Conservation (phyloP, 2,797 vertebrate species). For the Sebastes vulpes region DNA sequence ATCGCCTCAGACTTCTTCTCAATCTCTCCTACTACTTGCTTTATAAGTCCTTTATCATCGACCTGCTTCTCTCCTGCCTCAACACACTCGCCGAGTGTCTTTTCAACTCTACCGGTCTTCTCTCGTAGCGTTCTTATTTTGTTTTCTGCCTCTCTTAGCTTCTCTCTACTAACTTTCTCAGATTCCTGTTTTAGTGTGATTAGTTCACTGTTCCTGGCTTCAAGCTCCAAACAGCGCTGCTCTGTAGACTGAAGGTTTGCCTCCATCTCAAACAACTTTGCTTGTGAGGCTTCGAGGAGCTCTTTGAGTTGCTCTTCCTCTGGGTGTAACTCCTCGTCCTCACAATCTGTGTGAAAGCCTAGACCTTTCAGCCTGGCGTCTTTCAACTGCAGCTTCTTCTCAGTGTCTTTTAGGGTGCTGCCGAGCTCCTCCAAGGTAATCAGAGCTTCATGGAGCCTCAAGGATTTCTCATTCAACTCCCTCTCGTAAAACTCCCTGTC, state of each 20-base stretch:
- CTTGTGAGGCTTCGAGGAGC: slow-evolving; percentile 71
- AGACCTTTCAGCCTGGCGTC: slow-evolving; percentile 87
- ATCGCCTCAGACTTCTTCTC: slow-evolving; percentile 81
- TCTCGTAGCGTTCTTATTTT: slow-evolving; percentile 66
- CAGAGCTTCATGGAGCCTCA: slow-evolving; percentile 86
- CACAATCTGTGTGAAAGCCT: slow-evolving; percentile 81
- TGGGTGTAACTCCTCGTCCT: slow-evolving; percentile 50
- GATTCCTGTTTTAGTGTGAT: slow-evolving; percentile 65
- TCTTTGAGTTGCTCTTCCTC: slow-evolving; percentile 75
- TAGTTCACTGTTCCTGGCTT: slow-evolving; percentile 74
- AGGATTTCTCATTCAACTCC: slow-evolving; percentile 84
- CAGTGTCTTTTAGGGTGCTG: slow-evolving; percentile 84
- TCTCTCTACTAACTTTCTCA: slow-evolving; percentile 60
- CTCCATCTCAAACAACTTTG: slow-evolving; percentile 72
- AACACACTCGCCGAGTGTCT: slow-evolving; percentile 32
- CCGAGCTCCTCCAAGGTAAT: slow-evolving; percentile 84
- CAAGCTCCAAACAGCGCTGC: slow-evolving; percentile 70
- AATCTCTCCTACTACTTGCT: slow-evolving; percentile 81
- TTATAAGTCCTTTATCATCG: slow-evolving; percentile 56
- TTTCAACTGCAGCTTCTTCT: slow-evolving; percentile 87
- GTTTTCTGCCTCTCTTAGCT: slow-evolving; percentile 71
- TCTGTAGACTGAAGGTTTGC: slow-evolving; percentile 64
- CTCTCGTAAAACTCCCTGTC: slow-evolving; percentile 83
- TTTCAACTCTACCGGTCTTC: slow-evolving; percentile 43
- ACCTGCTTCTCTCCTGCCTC: slow-evolving; percentile 62